phyloP scores from a whole-genome alignment of 2,888 invertebrate species.

The Aromia moschata region DNA sequence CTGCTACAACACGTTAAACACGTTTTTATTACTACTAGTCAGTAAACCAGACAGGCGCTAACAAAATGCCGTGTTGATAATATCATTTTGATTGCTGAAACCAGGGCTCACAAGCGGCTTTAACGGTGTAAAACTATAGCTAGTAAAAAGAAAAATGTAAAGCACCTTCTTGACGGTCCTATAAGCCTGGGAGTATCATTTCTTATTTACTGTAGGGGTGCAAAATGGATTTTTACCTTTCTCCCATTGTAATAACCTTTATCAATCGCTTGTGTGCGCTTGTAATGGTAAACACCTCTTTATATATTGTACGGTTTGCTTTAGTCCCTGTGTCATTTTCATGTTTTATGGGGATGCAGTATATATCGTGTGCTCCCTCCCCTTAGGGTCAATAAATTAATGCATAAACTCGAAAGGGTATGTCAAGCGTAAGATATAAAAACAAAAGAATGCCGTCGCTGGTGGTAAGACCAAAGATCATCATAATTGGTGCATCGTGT shows the following conservation, averaged over 20 bases:
- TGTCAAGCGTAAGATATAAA: slow-evolving; percentile 1
- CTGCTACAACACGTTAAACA: too few relatives aligned
- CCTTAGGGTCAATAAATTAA: background rate
- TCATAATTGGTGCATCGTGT: background rate
- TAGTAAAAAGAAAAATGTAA: background rate
- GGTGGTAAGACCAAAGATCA: background rate
- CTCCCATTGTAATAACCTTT: slow-evolving; percentile 34
- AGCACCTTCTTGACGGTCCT: background rate
- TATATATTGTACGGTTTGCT: slow-evolving; percentile 47
- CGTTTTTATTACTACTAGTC: too few relatives aligned
- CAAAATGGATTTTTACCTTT: slow-evolving; percentile 1
- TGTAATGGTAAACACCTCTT: slow-evolving; percentile 42
- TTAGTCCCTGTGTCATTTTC: slow-evolving; percentile 44
- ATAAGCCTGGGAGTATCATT: background rate
- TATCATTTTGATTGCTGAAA: too few relatives aligned
- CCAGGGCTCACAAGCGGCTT: too few relatives aligned
- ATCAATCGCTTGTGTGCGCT: slow-evolving; percentile 42
- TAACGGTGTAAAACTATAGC: background rate
- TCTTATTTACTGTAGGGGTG: background rate
- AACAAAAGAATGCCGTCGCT: background rate
- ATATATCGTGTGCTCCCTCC: background rate
- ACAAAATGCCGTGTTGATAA: too few relatives aligned
- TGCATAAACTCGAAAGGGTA: slow-evolving; percentile 1
- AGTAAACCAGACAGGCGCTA: too few relatives aligned
- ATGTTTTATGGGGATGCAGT: slow-evolving; percentile 46